Base-by-base conservation (phyloP, 2,797 vertebrate species). In the Cercopithecus hamlyni region DNA sequence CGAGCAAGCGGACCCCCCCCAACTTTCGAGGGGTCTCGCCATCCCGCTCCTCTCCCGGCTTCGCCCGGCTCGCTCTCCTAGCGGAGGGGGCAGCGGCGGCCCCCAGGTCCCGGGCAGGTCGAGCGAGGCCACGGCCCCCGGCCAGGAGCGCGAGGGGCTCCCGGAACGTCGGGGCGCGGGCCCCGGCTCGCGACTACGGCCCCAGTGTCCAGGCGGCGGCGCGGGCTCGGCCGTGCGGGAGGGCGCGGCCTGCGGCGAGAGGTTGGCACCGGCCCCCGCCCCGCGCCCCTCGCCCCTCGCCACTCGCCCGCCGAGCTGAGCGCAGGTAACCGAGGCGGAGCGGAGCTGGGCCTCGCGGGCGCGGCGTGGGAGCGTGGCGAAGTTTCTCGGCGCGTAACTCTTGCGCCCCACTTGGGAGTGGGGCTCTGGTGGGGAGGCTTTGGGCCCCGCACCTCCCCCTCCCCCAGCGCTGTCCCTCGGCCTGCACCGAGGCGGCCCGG, bases 291-390 rank as follows among this genome's bases (percentile, higher is more conserved):
- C 26, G 64, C 85, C 58, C 61, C 8, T 9, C 7, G 41, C 41
- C 41, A 33, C 7, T 55, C 14, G 64, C 85, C 52, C 8, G 17
- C 79, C 11, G 52, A 87, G 76, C 85, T 4, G 82, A 94, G 96
- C 89, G 67, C 97, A 98, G 97, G 98, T 98, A 97, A 97, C 92
- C 3, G 45, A 22, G 57, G 95, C 52, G 36, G 92, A 76, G 48
- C 22, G 80, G 70, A 14, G 57, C 70, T 55, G 95, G 96, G 97
- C 96, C 95, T 92, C 48, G 36, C 80, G 52, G 77, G 77, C 64
- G 48, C 55, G 81, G 92, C 48, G 67, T 58, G 93, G 81, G 85
- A 52, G 70, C 36, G 64, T 55, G 73, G 79, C 13, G 95, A 97
- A 97, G 95, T 97, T 98, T 95, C 81, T 90, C 4, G 73, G 89